phyloP scores from a whole-genome alignment of 2,888 invertebrate species.

The Didymodactylos carnosus region DNA sequence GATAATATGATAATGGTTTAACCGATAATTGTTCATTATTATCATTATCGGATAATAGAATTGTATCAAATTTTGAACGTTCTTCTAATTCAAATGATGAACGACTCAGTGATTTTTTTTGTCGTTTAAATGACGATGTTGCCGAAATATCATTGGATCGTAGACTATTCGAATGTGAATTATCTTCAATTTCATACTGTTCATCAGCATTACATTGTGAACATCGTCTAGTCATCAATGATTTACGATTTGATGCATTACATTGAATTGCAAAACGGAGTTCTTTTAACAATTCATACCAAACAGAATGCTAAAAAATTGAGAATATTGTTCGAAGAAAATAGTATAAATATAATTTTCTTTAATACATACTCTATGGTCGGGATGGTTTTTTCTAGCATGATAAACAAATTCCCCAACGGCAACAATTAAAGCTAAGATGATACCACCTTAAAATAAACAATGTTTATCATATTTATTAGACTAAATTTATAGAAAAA shows the following conservation, averaged over 20 bases:
- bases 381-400: background rate
- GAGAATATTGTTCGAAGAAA: no score
- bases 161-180: background rate
- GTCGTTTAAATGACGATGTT: background rate
- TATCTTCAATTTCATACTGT: background rate
- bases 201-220: background rate
- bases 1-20: no score
- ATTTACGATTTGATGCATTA: constrained; percentile 3
- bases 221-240: background rate
- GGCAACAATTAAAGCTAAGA: background rate
- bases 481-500: no score
- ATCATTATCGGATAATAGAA: no score
- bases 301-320: constrained; percentile 1
- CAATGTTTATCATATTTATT: background rate
- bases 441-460: background rate
- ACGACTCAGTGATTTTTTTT: no score
- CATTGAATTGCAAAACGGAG: constrained; percentile 9
- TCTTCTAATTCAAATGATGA: no score
- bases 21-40: no score
- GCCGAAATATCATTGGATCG: background rate
- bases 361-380: background rate
- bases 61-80: no score
- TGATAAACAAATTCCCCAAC: background rate
- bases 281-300: constrained; percentile 2
- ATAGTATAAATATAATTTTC: no score